Evolutionary conservation across 2,888 invertebrate species (phyloP).

Genomic region (Cheilosia grossa): DNA sequence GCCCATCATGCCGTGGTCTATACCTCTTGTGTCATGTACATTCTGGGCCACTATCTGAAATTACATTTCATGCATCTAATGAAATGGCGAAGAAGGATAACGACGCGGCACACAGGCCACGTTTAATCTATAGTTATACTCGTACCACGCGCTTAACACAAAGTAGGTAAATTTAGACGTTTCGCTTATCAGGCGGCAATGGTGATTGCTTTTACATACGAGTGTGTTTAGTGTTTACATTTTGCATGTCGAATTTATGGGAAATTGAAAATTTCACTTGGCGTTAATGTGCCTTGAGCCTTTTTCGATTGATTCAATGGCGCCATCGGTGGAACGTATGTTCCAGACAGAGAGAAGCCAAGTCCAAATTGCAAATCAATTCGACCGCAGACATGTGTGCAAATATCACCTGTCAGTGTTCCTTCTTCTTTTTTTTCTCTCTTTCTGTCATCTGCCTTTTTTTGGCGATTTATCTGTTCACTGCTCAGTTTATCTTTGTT

Average conservation of each 20-base stretch:
- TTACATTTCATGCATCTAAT: conserved; percentile 73
- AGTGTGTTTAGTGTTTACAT: conserved; percentile 42
- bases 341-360: background rate
- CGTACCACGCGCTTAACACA: background rate
- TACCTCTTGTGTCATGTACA: conserved; percentile 50
- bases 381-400: conserved; percentile 3
- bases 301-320: conserved; percentile 44
- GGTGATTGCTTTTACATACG: conserved; percentile 50
- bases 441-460: background rate
- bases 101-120: conserved; percentile 32
- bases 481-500: conserved; percentile 24
- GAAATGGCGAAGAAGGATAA: conserved; percentile 70
- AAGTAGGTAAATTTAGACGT: conserved; percentile 26
- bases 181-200: conserved; percentile 41
- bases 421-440: background rate
- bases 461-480: conserved; percentile 1
- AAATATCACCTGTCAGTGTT: conserved; percentile 58
- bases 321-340: conserved; percentile 5
- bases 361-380: conserved; percentile 6
- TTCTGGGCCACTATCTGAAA: conserved; percentile 69
- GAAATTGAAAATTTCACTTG: background rate
- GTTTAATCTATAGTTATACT: conserved; percentile 37
- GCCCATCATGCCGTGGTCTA: background rate
- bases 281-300: conserved; percentile 41
- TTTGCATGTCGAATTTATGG: background rate